These are phyloP conservation scores for Chironex yamaguchii DNA, from an alignment of 30 jellyfish, hydroid and myxozoan species.

Conservation along the genomic window DNA sequence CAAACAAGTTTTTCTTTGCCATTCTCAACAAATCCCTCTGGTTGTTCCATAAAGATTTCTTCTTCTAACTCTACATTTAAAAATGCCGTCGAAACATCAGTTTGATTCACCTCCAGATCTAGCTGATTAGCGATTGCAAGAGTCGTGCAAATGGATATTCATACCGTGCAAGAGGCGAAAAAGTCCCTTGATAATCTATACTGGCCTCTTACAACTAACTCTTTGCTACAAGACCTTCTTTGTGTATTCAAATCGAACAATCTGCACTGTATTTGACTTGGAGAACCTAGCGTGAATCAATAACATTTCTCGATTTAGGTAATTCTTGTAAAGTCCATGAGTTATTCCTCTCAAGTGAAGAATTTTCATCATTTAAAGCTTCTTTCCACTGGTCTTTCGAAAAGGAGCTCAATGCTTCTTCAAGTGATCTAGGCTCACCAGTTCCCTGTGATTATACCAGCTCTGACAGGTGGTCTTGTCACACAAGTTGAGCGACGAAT, in stretches of 20 bases:
- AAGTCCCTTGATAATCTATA: slow-evolving; percentile 41
- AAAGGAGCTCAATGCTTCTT: slow-evolving; percentile 10
- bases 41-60: no score
- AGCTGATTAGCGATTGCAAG: slow-evolving; percentile 31
- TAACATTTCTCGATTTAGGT: background rate
- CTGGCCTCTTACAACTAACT: slow-evolving; percentile 37
- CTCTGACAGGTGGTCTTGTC: slow-evolving; percentile 15
- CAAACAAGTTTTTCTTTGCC: no score
- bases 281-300: slow-evolving; percentile 24
- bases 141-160: slow-evolving; percentile 4
- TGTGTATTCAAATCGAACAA: slow-evolving; percentile 37
- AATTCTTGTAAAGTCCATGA: slow-evolving; percentile 23
- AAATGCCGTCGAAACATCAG: slow-evolving; percentile 45
- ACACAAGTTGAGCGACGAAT: background rate
- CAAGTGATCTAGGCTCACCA: slow-evolving; percentile 30
- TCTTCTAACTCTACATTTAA: slow-evolving; percentile 29
- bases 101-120: slow-evolving; percentile 32
- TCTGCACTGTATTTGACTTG: slow-evolving; percentile 29
- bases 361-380: slow-evolving; percentile 3
- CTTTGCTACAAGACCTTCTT: slow-evolving; percentile 44
- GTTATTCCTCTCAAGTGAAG: background rate
- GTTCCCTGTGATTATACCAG: background rate
- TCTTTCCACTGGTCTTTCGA: background rate
- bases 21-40: no score
- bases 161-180: slow-evolving; percentile 31